Conservation (phyloP, 2,888 invertebrate species). For the Drosophila acutilabella region DNA sequence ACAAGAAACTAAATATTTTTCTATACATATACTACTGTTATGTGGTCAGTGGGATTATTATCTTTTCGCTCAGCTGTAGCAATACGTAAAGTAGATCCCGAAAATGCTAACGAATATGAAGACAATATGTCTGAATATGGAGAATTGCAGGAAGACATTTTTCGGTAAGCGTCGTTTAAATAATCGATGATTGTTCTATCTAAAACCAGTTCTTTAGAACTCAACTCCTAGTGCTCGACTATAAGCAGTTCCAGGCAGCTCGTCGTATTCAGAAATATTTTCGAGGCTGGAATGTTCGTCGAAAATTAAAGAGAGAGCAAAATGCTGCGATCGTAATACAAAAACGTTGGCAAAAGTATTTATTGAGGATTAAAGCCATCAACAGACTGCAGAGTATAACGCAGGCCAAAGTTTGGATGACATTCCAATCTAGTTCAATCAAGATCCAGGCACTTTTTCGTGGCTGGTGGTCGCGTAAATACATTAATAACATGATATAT, state of each 20-base stretch:
- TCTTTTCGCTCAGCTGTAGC: not conserved
- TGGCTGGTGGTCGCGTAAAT: constrained; percentile 77
- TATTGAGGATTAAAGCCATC: constrained; percentile 18
- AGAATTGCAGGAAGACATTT: not conserved
- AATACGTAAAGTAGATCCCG: not conserved
- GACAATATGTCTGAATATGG: not conserved
- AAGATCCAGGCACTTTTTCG: constrained; percentile 78
- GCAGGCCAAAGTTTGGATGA: constrained; percentile 41
- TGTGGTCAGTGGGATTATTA: not conserved
- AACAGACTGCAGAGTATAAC: constrained; percentile 36
- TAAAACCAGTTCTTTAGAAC: not conserved
- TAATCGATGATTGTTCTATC: not conserved
- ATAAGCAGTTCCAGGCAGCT: constrained; percentile 74
- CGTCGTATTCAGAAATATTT: constrained; percentile 70
- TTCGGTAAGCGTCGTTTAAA: not conserved
- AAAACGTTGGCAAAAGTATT: constrained; percentile 69
- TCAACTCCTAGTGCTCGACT: constrained; percentile 59
- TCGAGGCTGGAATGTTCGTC: constrained; percentile 62
- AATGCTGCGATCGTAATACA: constrained; percentile 66
- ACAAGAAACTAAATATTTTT: constrained; percentile 1
- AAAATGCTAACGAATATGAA: not conserved
- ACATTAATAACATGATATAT: constrained; percentile 68
- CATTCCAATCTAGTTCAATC: constrained; percentile 53
- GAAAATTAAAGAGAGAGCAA: not conserved
- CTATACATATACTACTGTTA: not conserved